Conservation (phyloP, 2,113 vertebrate species). For the Sakesphorus luctuosus region DNA sequence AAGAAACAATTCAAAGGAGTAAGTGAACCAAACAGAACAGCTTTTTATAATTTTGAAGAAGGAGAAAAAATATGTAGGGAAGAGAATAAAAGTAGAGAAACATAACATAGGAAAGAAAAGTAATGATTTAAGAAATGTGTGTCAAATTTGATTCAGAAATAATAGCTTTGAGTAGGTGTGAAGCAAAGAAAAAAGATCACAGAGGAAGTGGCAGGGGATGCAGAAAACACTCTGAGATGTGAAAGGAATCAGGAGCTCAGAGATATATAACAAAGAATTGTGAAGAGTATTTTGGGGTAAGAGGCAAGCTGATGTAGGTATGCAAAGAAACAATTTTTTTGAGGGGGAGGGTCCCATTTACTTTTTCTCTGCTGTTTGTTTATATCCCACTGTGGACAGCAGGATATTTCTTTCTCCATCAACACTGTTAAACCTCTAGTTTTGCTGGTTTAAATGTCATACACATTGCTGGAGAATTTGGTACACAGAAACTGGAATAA, state of each 20-base stretch:
- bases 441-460: neutral
- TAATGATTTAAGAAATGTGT: conserved; percentile 21
- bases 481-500: neutral
- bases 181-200: conserved; percentile 19
- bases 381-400: neutral
- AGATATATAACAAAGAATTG: neutral
- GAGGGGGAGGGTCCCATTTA: rapidly evolving
- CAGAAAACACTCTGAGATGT: neutral
- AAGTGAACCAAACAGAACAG: neutral
- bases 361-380: neutral
- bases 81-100: neutral
- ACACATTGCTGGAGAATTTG: neutral
- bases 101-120: neutral
- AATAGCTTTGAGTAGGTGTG: conserved; percentile 53
- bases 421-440: neutral
- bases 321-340: neutral
- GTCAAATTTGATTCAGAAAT: conserved; percentile 43
- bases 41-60: neutral
- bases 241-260: neutral
- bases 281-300: neutral
- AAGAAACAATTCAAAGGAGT: neutral
- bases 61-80: neutral
- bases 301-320: neutral
- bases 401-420: neutral
- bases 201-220: conserved; percentile 29